These are phyloP conservation scores for Melanostoma mellinum DNA, from an alignment of 2,888 invertebrate genomes.

Conservation along the genomic window DNA sequence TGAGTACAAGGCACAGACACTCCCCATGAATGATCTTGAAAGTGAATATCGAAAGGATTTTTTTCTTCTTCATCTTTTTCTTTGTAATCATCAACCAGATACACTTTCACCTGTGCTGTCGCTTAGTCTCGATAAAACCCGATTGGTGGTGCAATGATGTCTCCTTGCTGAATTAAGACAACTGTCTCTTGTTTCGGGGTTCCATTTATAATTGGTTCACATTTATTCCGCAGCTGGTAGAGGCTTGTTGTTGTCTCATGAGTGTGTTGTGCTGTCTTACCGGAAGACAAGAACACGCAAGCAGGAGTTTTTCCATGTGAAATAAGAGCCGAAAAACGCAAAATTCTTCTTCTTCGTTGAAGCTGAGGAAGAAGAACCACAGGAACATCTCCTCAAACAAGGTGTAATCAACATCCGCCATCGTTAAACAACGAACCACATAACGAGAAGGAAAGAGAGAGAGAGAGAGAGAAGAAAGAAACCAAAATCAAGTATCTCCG, in stretches of 20 bases:
- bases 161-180: constrained; percentile 28
- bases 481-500: constrained; percentile 20
- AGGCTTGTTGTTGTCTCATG: background rate
- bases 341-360: constrained; percentile 22
- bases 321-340: constrained; percentile 16
- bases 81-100: constrained; percentile 16
- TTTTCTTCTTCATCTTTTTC: background rate
- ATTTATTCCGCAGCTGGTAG: constrained; percentile 61
- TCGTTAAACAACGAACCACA: constrained; percentile 48
- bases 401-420: constrained; percentile 77
- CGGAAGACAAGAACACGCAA: constrained; percentile 53
- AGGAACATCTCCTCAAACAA: constrained; percentile 73
- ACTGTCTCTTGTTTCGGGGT: constrained; percentile 23
- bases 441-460: constrained; percentile 15
- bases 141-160: background rate
- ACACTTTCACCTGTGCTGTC: constrained; percentile 63
- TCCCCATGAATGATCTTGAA: constrained; percentile 66
- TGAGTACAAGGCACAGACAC: constrained; percentile 59
- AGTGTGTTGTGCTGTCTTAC: constrained; percentile 16
- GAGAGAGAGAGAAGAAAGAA: constrained; percentile 41
- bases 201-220: constrained; percentile 61
- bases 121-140: background rate
- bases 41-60: constrained; percentile 69
- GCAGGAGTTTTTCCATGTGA: constrained; percentile 19
- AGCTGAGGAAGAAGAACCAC: constrained; percentile 24